A percentile compares a stretch with the other conserved stretches of the same genome.
Evolutionary conservation across 2,888 invertebrate species (phyloP).

Genomic region (Crocallis elinguaria): DNA sequence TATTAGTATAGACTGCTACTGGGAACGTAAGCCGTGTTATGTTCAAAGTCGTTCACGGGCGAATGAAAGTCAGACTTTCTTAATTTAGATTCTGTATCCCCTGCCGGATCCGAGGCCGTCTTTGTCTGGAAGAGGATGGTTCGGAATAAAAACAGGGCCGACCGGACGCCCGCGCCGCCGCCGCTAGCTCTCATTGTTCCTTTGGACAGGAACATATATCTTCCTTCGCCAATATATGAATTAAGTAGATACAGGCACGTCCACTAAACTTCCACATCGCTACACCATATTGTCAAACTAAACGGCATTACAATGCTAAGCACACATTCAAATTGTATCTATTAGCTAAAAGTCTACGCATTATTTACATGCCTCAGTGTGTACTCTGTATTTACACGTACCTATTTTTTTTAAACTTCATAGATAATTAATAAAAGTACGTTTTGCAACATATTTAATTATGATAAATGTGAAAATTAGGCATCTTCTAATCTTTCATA

Average conservation of each 20-base stretch:
- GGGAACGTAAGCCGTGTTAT: conserved; percentile 10
- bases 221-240: conserved; percentile 16
- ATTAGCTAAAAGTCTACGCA: too few species aligned
- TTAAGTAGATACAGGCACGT: conserved; percentile 6
- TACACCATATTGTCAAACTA: too few species aligned
- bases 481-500: too few species aligned
- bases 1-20: too few species aligned
- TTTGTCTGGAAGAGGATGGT: conserved; percentile 32
- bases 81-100: conserved; percentile 33
- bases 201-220: conserved; percentile 12
- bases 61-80: conserved; percentile 40
- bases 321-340: too few species aligned
- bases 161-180: conserved; percentile 27
- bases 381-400: too few species aligned
- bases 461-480: too few species aligned
- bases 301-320: too few species aligned
- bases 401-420: too few species aligned
- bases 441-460: too few species aligned
- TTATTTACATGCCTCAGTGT: too few species aligned
- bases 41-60: conserved; percentile 28
- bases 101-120: conserved; percentile 30
- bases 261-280: not conserved
- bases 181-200: conserved; percentile 27
- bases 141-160: conserved; percentile 35
- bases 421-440: too few species aligned